Conservation (phyloP, 2,797 vertebrate genomes). For the Odontamblyopus lacepedii region DNA sequence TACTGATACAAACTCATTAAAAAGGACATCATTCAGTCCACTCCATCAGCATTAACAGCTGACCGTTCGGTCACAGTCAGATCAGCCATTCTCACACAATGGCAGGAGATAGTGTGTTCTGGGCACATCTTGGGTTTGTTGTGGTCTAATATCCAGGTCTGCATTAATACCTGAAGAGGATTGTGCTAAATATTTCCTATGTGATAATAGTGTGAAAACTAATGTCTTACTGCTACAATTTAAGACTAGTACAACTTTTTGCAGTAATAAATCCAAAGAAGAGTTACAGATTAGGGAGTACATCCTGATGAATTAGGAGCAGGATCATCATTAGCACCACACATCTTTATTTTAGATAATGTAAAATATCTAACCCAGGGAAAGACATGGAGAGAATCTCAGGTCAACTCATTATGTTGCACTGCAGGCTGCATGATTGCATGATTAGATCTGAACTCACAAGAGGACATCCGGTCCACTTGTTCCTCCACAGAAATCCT, state of each 20-base stretch:
- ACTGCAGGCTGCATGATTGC: constrained; percentile 52
- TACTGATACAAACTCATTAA: constrained; percentile 30
- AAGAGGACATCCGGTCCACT: constrained; percentile 52
- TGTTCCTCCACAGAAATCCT: constrained; percentile 39
- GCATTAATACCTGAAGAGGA: not conserved
- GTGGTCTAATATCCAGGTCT: not conserved
- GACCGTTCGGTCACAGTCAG: constrained; percentile 17
- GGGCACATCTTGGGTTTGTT: not conserved
- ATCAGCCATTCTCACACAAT: not conserved
- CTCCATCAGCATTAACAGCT: constrained; percentile 18
- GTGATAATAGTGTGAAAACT: not conserved
- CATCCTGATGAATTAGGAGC: constrained; percentile 45
- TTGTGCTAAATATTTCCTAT: too few relatives aligned
- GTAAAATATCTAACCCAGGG: constrained; percentile 57
- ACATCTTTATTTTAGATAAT: constrained; percentile 39
- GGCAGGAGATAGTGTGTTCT: not conserved
- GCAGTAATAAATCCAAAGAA: constrained; percentile 31
- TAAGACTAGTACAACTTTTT: constrained; percentile 26
- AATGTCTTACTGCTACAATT: not conserved
- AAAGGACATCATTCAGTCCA: constrained; percentile 12
- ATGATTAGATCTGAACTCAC: constrained; percentile 64
- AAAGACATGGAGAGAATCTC: constrained; percentile 56
- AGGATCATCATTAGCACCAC: constrained; percentile 40
- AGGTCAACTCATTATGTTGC: constrained; percentile 65
- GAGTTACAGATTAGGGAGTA: constrained; percentile 33